A percentile compares a stretch with the other conserved stretches of the same genome.
These are phyloP conservation scores for Spialia ferax DNA, from an alignment of 2,888 invertebrate species.

Conservation along the genomic window DNA sequence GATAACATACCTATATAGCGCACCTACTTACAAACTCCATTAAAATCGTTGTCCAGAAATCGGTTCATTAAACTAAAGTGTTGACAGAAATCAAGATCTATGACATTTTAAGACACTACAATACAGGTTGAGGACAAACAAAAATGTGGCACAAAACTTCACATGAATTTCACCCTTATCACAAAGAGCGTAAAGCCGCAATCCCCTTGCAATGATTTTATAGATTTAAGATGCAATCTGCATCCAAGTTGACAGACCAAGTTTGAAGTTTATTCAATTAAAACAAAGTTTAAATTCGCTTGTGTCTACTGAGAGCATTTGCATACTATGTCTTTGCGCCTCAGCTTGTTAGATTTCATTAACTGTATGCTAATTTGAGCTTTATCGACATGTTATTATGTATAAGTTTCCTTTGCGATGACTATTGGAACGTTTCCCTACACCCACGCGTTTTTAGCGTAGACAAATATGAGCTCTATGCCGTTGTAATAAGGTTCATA, in stretches of 20 bases:
- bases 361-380: conserved; percentile 22
- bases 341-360: not conserved
- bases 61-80: conserved; percentile 46
- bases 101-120: conserved; percentile 11
- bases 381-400: conserved; percentile 4
- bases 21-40: conserved; percentile 12
- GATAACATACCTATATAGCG: too few relatives aligned
- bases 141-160: not conserved
- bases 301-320: conserved; percentile 31
- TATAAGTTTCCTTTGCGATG: not conserved
- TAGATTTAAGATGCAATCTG: conserved; percentile 8
- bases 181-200: not conserved
- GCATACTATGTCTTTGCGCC: conserved; percentile 31
- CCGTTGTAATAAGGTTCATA: conserved; percentile 10
- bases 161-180: not conserved
- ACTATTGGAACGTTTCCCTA: conserved; percentile 5
- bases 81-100: conserved; percentile 46
- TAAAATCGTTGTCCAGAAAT: conserved; percentile 30
- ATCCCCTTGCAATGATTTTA: not conserved
- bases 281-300: conserved; percentile 38
- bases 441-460: not conserved
- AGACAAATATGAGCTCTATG: not conserved
- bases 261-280: conserved; percentile 39
- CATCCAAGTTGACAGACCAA: conserved; percentile 16
- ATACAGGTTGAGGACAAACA: not conserved